Evolutionary conservation across 2,113 vertebrate species (phyloP).

Genomic region (Diphyllodes magnificus): DNA sequence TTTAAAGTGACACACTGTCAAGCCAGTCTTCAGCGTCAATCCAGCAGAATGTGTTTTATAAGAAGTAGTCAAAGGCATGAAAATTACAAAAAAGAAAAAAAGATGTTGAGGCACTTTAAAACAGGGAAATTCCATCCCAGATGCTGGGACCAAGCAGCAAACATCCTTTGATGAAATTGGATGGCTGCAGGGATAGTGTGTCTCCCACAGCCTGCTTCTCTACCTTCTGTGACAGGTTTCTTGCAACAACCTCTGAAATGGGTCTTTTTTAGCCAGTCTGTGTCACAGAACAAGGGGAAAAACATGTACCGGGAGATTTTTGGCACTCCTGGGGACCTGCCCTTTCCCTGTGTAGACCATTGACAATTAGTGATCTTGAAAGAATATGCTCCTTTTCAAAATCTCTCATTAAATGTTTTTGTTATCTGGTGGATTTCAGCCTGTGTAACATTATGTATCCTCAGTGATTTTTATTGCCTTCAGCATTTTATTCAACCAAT

Average conservation of each 20-base stretch:
- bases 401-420: not conserved
- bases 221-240: not conserved
- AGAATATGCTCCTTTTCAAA: not conserved
- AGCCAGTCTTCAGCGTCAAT: not conserved
- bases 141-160: not conserved
- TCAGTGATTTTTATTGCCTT: not conserved
- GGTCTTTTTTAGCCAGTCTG: not conserved
- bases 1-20: not conserved
- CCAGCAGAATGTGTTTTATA: not conserved
- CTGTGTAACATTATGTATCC: not conserved
- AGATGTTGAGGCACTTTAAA: not conserved
- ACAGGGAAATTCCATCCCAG: not conserved
- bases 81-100: not conserved
- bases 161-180: not conserved
- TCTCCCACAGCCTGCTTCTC: not conserved
- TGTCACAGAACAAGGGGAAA: not conserved
- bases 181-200: too few relatives aligned
- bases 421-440: not conserved
- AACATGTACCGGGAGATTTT: accelerated
- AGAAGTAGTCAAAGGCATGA: not conserved
- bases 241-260: not conserved
- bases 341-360: not conserved
- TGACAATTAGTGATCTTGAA: not conserved
- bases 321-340: not conserved
- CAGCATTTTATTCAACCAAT: not conserved